Evolutionary conservation across 1,140 invertebrate species (phyloP), one percentile per base, ranked within the genome.

Genomic region (Centruroides vittatus): DNA sequence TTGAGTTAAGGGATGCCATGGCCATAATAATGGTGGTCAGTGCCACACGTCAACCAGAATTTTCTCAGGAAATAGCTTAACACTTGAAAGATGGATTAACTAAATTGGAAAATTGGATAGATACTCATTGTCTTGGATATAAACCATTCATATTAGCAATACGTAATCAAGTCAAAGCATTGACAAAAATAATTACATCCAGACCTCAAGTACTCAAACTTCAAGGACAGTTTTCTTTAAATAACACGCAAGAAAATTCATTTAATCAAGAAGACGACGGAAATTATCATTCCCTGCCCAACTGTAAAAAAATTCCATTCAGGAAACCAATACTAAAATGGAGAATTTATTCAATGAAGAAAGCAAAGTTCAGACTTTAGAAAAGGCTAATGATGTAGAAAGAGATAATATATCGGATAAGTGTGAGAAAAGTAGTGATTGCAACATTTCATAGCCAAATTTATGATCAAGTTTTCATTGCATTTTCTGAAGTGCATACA

Each of bases 21-120:
- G 87, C 87, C n/a, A 84, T 92, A 51, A 76, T 88, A 55, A 75
- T 89, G 49, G 86, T 86, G 4, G 83, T 86, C 0, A 89, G 87
- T 73, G 83, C 85, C 2, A 85, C 86, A 52, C 82, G 84, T 61
- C 78, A 84, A 68, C 73, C 80, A 63, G 83, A 89, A 74, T 81
- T 87, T 58, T 78, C 82, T 7, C 76, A 83, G 47, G 81, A 84
- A 65, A 79, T 82, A 41, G 82, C 87, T 23, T 75, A 75, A 1
- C 77, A 86, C 51, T 79, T 91, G 65, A 79, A 82, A 60, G 80
- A 84, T 62, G 85, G 85, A 5, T 74, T 91, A n/a, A 78, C 83
- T 64, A 80, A 84, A 57, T 74, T 92, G 3, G 80, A 80, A 66
- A 79, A 84, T 35, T 92, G 88, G 86, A 83, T 84, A 52, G 83